A percentile compares a stretch with the other conserved stretches of the same genome.
Evolutionary conservation across 1,140 invertebrate species (phyloP).

Genomic region (Semibalanus balanoides): DNA sequence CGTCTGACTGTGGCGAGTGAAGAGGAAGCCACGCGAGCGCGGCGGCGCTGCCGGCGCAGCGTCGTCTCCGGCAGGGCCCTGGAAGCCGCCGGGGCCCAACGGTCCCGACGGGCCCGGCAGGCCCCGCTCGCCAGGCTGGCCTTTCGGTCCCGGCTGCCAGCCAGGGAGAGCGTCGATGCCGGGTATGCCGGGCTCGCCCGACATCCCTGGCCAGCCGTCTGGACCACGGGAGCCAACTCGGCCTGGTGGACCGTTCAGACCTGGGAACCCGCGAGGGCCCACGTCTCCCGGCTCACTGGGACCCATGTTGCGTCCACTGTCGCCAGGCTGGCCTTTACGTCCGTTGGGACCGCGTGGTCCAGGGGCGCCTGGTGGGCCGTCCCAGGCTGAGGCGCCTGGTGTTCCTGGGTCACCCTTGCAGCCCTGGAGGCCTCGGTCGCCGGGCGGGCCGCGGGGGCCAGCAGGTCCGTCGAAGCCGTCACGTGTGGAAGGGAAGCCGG

Average conservation of each 20-base stretch:
- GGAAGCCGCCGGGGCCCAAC: too few species aligned
- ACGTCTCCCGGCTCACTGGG: conserved; percentile 23
- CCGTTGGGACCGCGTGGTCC: conserved; percentile 30
- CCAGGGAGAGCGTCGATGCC: conserved; percentile 19
- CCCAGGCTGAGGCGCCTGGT: too few species aligned
- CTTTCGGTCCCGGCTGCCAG: conserved; percentile 12
- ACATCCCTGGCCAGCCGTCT: conserved; percentile 22
- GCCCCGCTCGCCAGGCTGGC: too few species aligned
- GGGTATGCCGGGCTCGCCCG: conserved; percentile 22
- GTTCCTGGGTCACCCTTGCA: too few species aligned
- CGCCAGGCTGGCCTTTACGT: conserved; percentile 23
- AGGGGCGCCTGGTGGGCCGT: conserved; percentile 12
- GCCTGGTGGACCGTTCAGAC: conserved; percentile 21
- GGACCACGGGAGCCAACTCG: conserved; percentile 15
- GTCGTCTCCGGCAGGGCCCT: too few species aligned
- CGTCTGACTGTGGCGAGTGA: conserved; percentile 82
- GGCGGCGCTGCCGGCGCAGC: too few species aligned
- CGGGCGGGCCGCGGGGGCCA: too few species aligned
- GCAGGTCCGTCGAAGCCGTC: background rate
- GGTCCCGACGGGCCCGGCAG: too few species aligned
- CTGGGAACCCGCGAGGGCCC: conserved; percentile 20
- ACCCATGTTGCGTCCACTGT: conserved; percentile 28
- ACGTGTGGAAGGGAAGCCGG: too few species aligned
- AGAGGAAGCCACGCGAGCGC: conserved; percentile 53
- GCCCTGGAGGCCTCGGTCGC: too few species aligned